Evolutionary conservation across 2,113 vertebrate genomes (phyloP).

Genomic region (Bambusicola thoracicus): DNA sequence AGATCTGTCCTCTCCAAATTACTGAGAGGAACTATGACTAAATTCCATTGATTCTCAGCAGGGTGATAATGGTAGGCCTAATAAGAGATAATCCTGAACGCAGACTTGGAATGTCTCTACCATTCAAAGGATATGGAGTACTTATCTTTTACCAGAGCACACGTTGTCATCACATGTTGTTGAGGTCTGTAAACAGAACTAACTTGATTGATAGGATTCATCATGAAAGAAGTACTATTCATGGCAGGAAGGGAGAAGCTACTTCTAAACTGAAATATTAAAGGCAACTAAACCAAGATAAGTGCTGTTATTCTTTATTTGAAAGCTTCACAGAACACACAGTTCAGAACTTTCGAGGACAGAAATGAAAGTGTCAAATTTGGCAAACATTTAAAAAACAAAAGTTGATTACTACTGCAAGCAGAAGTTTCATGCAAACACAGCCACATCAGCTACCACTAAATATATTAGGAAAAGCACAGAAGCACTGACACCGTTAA

Average conservation of each 20-base stretch:
- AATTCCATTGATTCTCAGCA: not conserved
- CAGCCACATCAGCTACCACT: not conserved
- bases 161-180: not conserved
- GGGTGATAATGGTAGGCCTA: not conserved
- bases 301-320: not conserved
- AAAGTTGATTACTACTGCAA: not conserved
- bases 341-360: not conserved
- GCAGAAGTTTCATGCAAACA: conserved; percentile 6
- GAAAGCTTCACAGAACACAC: not conserved
- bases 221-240: not conserved
- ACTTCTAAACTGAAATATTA: not conserved
- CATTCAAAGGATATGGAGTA: not conserved
- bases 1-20: not conserved
- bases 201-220: not conserved
- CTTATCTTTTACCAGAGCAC: not conserved
- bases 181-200: not conserved
- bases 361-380: not conserved
- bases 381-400: not conserved
- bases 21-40: not conserved
- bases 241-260: not conserved
- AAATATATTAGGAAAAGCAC: not conserved
- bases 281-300: not conserved
- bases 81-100: not conserved
- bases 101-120: not conserved
- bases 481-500: not conserved